Evolutionary conservation across 2,113 vertebrate species (phyloP).

Genomic region (Paralichthys olivaceus): DNA sequence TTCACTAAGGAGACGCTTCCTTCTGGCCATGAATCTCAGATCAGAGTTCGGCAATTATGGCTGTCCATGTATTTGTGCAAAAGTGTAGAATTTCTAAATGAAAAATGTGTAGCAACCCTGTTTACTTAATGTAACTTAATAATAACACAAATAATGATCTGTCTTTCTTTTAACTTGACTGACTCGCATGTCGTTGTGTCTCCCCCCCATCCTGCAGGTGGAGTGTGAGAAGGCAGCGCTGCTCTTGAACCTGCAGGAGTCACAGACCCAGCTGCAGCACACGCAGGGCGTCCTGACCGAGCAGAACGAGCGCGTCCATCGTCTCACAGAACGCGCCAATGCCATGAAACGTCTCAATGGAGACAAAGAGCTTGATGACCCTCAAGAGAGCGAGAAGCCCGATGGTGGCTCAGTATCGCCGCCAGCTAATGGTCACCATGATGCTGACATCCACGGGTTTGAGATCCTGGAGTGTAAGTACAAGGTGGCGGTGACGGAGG

Average conservation of each 20-base stretch:
- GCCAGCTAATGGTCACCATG: constrained; percentile 74
- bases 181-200: no score
- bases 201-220: constrained; percentile 82
- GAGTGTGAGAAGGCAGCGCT: constrained; percentile 94
- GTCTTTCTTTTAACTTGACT: no score
- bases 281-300: constrained; percentile 94
- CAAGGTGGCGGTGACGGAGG: constrained; percentile 95
- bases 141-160: no score
- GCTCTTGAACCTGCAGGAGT: constrained; percentile 93
- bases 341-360: constrained; percentile 88
- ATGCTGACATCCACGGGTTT: constrained; percentile 90
- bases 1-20: not conserved
- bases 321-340: constrained; percentile 89
- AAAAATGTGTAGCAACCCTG: not conserved
- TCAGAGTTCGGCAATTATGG: not conserved
- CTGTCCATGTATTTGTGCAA: not conserved
- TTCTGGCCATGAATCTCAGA: not conserved
- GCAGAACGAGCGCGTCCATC: constrained; percentile 90
- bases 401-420: constrained; percentile 73
- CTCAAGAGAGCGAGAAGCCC: constrained; percentile 87
- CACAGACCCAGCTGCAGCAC: constrained; percentile 95
- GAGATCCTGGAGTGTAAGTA: constrained; percentile 98
- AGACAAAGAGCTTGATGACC: constrained; percentile 87
- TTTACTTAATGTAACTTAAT: not conserved
- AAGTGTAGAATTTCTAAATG: no score